Percentiles rank a stretch among this genome's conserved stretches.
phyloP scores from a whole-genome alignment of 2,797 vertebrate species.

The Phylloscopus collybita region DNA sequence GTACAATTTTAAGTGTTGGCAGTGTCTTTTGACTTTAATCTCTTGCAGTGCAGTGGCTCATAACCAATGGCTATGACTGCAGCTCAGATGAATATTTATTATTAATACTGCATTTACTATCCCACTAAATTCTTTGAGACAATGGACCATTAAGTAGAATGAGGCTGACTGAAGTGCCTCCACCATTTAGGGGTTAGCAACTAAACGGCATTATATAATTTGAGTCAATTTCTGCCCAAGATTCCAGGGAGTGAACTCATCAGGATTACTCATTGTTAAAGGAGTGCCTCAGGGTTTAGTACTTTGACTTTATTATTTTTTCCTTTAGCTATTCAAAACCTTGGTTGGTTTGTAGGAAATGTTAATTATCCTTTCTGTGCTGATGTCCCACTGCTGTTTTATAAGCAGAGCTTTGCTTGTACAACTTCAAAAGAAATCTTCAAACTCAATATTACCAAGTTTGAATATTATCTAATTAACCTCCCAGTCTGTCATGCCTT shows the following conservation, averaged over 20 bases:
- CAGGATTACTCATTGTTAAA: conserved; percentile 76
- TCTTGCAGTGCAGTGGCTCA: not conserved
- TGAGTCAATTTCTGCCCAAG: conserved; percentile 68
- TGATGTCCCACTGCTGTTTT: conserved; percentile 65
- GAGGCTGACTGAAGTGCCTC: conserved; percentile 51
- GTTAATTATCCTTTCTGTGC: conserved; percentile 72
- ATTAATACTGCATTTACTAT: conserved; percentile 55
- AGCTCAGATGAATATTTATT: conserved; percentile 47
- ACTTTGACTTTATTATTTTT: conserved; percentile 72
- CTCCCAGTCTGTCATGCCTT: conserved; percentile 74
- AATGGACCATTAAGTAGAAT: conserved; percentile 14
- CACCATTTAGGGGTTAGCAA: conserved; percentile 55
- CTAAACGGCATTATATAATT: conserved; percentile 68
- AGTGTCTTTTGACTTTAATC: not conserved
- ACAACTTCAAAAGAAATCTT: conserved; percentile 76
- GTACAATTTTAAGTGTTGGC: not conserved
- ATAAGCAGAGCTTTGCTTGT: conserved; percentile 69
- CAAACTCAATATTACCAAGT: conserved; percentile 71
- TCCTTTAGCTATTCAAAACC: conserved; percentile 71
- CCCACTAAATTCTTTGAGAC: conserved; percentile 55
- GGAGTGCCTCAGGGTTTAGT: conserved; percentile 71
- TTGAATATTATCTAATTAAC: conserved; percentile 81
- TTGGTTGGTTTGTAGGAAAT: conserved; percentile 66
- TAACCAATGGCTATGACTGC: conserved; percentile 13
- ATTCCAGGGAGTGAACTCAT: conserved; percentile 69